Evolutionary conservation across 2,888 invertebrate genomes (phyloP).

Genomic region (Yponomeuta plumbellus): DNA sequence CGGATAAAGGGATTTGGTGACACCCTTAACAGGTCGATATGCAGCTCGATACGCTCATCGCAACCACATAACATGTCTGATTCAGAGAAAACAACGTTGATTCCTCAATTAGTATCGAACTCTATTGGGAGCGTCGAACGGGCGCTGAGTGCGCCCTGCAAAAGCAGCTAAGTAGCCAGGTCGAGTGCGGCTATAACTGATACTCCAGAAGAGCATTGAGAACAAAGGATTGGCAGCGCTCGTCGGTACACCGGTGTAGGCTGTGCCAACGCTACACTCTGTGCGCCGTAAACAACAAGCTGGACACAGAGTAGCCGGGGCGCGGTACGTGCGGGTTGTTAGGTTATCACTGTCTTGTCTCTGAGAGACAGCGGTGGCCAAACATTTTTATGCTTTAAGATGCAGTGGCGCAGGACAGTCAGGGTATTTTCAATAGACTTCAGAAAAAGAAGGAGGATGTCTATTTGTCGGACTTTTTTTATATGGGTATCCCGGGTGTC

Average conservation of each 20-base stretch:
- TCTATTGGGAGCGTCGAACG: neutral
- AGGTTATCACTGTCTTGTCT: neutral
- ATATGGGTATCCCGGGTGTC: too few species aligned
- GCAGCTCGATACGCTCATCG: too few species aligned
- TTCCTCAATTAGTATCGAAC: too few species aligned
- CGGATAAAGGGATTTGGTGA: too few species aligned
- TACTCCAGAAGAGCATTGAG: conserved; percentile 23
- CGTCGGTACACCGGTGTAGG: conserved; percentile 29
- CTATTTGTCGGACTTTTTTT: too few species aligned
- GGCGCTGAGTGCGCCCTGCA: neutral
- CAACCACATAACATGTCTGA: too few species aligned
- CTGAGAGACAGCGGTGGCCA: neutral
- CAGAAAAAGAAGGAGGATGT: too few species aligned
- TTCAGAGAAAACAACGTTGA: too few species aligned
- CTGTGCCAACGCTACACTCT: conserved; percentile 16
- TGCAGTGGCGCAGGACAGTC: too few species aligned
- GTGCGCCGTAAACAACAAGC: conserved; percentile 11
- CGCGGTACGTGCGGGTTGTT: neutral
- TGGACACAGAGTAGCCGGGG: conserved; percentile 1
- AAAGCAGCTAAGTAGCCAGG: neutral
- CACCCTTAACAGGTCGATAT: too few species aligned
- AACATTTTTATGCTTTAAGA: too few species aligned
- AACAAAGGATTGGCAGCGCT: conserved; percentile 44
- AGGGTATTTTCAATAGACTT: too few species aligned
- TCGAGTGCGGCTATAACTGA: conserved; percentile 6